Conservation (phyloP, 2,797 vertebrate genomes). For the Enteromius treurensis region DNA sequence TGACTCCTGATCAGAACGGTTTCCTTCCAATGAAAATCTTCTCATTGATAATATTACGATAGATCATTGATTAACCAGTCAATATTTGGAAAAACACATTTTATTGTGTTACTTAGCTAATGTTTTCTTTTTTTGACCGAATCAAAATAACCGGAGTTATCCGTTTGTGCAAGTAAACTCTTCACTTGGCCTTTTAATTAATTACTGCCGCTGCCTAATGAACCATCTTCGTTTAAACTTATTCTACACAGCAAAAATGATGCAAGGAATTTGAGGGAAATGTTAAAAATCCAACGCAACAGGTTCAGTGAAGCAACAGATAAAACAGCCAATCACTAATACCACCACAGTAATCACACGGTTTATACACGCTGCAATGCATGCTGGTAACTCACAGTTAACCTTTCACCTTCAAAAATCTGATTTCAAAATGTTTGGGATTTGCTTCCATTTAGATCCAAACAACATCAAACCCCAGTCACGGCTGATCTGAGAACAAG, state of each 20-base stretch:
- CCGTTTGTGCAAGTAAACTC: no score
- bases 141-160: no score
- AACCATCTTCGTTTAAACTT: neutral
- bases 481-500: neutral
- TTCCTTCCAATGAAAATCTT: neutral
- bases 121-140: no score
- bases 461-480: neutral
- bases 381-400: neutral
- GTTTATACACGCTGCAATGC: neutral
- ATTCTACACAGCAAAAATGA: neutral
- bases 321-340: neutral
- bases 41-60: neutral
- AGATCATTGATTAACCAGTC: neutral
- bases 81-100: no score
- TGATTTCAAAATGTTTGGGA: neutral
- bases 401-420: neutral
- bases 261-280: neutral
- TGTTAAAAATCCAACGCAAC: neutral
- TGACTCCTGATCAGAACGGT: neutral
- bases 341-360: neutral
- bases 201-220: neutral
- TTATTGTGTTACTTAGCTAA: no score
- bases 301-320: neutral
- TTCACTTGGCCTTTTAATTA: neutral
- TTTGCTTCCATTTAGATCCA: neutral